These are phyloP conservation scores for Cyrtonyx montezumae DNA, from an alignment of 2,113 vertebrate genomes.

Conservation along the genomic window DNA sequence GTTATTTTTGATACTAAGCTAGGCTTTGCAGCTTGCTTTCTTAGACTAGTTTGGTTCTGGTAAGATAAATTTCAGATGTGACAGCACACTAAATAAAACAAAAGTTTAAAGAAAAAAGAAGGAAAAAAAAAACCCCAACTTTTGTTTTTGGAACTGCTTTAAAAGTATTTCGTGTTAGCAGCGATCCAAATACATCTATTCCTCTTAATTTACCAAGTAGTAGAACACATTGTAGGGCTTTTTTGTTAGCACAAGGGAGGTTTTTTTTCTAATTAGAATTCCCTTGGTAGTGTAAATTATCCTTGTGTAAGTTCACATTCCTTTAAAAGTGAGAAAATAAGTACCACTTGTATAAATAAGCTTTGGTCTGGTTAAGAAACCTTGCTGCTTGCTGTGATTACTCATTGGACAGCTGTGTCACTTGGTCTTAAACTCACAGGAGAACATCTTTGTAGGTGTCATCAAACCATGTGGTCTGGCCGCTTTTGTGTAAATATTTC, in stretches of 20 bases:
- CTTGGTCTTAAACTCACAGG: conserved; percentile 71
- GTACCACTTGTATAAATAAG: conserved; percentile 87
- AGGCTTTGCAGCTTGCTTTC: neutral
- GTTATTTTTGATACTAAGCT: neutral
- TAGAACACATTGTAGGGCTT: conserved; percentile 68
- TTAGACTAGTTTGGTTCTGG: neutral
- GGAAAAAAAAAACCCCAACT: neutral
- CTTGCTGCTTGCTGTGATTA: conserved; percentile 72
- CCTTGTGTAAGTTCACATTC: conserved; percentile 80
- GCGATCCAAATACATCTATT: conserved; percentile 66
- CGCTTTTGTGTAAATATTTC: conserved; percentile 75
- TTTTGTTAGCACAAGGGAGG: conserved; percentile 70
- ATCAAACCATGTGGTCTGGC: conserved; percentile 77
- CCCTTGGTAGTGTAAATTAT: conserved; percentile 80
- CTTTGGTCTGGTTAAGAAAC: conserved; percentile 74
- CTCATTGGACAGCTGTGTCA: conserved; percentile 78
- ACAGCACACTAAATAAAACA: neutral
- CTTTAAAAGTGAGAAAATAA: conserved; percentile 83
- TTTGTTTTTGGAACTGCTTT: neutral
- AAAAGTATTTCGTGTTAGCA: conserved; percentile 31
- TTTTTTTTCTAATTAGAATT: conserved; percentile 80
- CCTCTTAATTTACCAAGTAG: conserved; percentile 58
- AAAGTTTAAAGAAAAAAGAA: no score
- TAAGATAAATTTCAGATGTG: neutral
- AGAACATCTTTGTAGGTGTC: conserved; percentile 76